Percentiles rank a stretch among this genome's conserved stretches.
phyloP scores from a whole-genome alignment of 2,888 invertebrate species.

The Hartigia nigra region DNA sequence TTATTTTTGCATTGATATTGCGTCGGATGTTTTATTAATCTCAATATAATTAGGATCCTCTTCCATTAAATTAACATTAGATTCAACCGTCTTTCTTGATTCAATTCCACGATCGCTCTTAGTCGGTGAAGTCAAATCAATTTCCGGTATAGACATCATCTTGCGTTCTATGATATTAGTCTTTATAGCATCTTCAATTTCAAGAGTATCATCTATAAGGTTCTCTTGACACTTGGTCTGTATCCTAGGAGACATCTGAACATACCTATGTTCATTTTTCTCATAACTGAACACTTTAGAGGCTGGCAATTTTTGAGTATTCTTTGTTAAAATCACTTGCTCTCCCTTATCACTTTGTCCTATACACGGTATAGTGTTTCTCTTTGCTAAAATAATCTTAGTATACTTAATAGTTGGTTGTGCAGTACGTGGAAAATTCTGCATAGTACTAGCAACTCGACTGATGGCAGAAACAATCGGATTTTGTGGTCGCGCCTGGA shows the following conservation, averaged over 20 bases:
- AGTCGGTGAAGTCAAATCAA: slow-evolving; percentile 28
- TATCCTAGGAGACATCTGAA: slow-evolving; percentile 31
- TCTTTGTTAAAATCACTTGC: slow-evolving; percentile 52
- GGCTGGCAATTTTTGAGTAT: slow-evolving; percentile 34
- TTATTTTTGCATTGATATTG: neutral
- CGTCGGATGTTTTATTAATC: neutral
- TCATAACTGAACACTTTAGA: slow-evolving; percentile 33
- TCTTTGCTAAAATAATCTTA: slow-evolving; percentile 68
- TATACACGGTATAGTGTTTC: slow-evolving; percentile 42
- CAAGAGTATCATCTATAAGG: slow-evolving; percentile 36
- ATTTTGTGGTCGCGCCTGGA: slow-evolving; percentile 30
- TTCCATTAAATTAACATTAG: neutral
- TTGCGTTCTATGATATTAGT: slow-evolving; percentile 55
- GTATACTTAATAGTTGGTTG: slow-evolving; percentile 65
- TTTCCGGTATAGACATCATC: slow-evolving; percentile 34
- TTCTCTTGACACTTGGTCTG: slow-evolving; percentile 27
- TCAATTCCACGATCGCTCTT: slow-evolving; percentile 8
- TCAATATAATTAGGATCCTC: neutral
- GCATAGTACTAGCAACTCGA: slow-evolving; percentile 30
- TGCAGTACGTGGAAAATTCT: slow-evolving; percentile 31
- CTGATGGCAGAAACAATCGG: slow-evolving; percentile 37
- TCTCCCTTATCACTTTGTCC: slow-evolving; percentile 41
- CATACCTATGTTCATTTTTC: slow-evolving; percentile 43
- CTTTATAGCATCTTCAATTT: slow-evolving; percentile 56
- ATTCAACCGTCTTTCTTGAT: neutral